Base-by-base conservation (phyloP, 1,140 invertebrate genomes). In the Mycetomoellerius zeteki region DNA sequence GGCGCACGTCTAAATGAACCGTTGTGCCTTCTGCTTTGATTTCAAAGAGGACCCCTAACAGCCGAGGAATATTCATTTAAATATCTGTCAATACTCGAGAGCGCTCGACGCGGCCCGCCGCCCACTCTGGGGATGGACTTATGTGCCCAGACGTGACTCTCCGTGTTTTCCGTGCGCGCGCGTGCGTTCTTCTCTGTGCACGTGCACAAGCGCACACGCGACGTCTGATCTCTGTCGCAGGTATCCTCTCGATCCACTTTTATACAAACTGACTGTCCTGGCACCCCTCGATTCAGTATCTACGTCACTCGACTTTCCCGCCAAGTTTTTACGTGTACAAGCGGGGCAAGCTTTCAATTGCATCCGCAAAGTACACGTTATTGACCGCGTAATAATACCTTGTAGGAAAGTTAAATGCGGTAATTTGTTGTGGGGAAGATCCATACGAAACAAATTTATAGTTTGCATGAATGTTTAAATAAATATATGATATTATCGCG, bases 21-120 rank as follows among this genome's bases (percentile, higher is more conserved):
- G 91, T 92, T 90, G 84, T 86, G 78, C 89, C 88, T 86, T 91
- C 72, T 85, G 92, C 92, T 94, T 94, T 94, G 92, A 95, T 93
- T 94, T 93, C 91, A 94, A 94, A 94, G 92, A 92, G 93, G 91
- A 92, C 88, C 91, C 90, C 90, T 85, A 93, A 92, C 91, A 87
- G 86, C 88, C 86, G 87, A 93, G 92, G 91, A 92, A 95, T 94
- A 95, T 94, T 94, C 94, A 94, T 95, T 95, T 94, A 95, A 94
- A 95, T 94, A 94, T 94, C 94, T 95, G 94, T 94, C 94, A 93
- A 95, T 95, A 95, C 91, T 92, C 86, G 89, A 91, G 65, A 50
- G 37, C 37, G 89, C 82, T 88, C 89, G 91, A 92, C 89, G 89
- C 86, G 88, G 86, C 21, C 78, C 81, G 90, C 84, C 91, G 88